A percentile compares a stretch with the other conserved stretches of the same genome.
phyloP scores from a whole-genome alignment of 2,797 vertebrate genomes.

The Benthosema pterotum region DNA sequence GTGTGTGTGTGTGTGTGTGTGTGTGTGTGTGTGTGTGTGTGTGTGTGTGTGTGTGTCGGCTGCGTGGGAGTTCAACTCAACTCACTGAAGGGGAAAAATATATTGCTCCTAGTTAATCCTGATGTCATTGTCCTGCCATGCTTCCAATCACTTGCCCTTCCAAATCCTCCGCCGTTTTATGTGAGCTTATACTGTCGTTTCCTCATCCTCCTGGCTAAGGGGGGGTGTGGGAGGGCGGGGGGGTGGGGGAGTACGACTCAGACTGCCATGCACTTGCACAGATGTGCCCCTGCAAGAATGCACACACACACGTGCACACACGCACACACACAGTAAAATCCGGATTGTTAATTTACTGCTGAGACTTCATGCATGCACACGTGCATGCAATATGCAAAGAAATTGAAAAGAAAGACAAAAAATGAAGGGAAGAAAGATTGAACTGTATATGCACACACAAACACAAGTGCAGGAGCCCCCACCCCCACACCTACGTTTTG shows the following conservation, averaged over 20 bases:
- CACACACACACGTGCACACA: not conserved
- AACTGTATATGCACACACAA: no score
- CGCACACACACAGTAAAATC: not conserved
- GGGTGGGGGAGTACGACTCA: not conserved
- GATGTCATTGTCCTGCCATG: slow-evolving; percentile 8
- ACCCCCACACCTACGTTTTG: no score
- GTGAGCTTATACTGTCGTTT: slow-evolving; percentile 7
- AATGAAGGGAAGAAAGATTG: no score
- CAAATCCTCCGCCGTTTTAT: slow-evolving; percentile 19
- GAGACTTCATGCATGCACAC: no score
- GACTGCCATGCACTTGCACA: no score
- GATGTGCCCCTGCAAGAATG: not conserved
- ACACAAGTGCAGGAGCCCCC: no score
- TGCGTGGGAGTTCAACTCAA: not conserved
- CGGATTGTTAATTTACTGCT: no score
- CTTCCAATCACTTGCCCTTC: slow-evolving; percentile 7
- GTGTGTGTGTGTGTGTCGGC: not conserved
- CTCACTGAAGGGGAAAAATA: slow-evolving; percentile 1
- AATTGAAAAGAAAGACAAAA: no score
- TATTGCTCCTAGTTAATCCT: slow-evolving; percentile 13
- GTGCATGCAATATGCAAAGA: no score
- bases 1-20: no score
- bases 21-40: no score
- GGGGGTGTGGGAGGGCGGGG: no score
- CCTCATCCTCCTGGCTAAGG: not conserved